A percentile compares a stretch with the other conserved stretches of the same genome.
Conservation (phyloP, 1,140 invertebrate genomes). For the Parapsyche elsis region DNA sequence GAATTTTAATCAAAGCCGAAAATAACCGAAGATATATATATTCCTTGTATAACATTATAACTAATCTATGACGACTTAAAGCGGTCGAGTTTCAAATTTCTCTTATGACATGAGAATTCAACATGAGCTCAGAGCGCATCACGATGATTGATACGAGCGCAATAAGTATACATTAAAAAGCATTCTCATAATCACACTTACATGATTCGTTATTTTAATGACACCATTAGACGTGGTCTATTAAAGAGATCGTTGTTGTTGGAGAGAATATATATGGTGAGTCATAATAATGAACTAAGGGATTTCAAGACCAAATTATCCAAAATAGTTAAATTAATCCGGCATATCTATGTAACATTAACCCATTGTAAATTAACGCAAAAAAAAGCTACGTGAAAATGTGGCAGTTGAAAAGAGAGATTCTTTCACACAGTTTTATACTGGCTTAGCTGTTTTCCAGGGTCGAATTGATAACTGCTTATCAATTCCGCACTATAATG, state of each 20-base stretch:
- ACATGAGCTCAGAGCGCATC: not conserved
- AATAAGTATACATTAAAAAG: conserved; percentile 5
- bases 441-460: not conserved
- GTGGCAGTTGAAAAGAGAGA: not conserved
- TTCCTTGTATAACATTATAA: too few species aligned
- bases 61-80: too few species aligned
- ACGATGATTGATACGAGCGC: not conserved
- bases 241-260: not conserved
- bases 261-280: too few species aligned
- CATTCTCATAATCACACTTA: not conserved
- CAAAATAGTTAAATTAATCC: too few species aligned
- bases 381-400: too few species aligned
- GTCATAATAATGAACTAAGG: too few species aligned
- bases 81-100: too few species aligned
- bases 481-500: not conserved
- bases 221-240: conserved; percentile 1
- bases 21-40: not conserved
- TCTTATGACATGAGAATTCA: not conserved
- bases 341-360: too few species aligned
- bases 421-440: not conserved
- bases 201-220: conserved; percentile 18
- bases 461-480: not conserved
- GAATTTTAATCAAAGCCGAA: conserved; percentile 9
- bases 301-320: too few species aligned
- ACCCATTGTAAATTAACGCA: too few species aligned